These are phyloP conservation scores for Premnoplex brunnescens DNA, from an alignment of 2,797 vertebrate genomes.

Conservation along the genomic window DNA sequence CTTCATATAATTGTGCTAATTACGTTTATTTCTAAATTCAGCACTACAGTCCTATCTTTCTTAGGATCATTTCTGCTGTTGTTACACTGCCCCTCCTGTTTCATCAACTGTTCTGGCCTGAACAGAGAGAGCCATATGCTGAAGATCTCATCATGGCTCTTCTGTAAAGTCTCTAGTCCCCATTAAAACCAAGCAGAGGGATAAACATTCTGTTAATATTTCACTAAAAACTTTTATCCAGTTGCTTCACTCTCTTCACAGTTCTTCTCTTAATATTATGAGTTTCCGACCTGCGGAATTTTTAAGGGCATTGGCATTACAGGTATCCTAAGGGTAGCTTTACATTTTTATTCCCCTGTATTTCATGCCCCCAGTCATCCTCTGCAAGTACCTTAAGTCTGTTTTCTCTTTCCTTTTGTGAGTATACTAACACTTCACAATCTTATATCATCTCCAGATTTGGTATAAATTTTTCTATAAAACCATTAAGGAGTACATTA, in stretches of 20 bases:
- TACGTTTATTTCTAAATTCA: neutral
- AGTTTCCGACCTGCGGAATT: neutral
- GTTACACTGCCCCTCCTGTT: neutral
- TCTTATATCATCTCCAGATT: neutral
- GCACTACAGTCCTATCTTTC: neutral
- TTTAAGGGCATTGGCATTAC: neutral
- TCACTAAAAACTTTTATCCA: neutral
- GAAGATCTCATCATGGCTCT: fast-evolving
- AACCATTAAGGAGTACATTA: neutral
- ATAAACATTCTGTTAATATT: neutral
- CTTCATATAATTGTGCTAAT: neutral
- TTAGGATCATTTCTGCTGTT: neutral
- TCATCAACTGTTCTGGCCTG: neutral
- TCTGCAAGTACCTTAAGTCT: neutral
- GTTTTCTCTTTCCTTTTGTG: neutral
- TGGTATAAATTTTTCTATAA: neutral
- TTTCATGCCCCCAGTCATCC: neutral
- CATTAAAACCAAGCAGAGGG: neutral
- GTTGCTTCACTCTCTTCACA: neutral
- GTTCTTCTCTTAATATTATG: neutral
- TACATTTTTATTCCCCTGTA: neutral
- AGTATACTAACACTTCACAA: neutral
- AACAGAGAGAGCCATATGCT: neutral
- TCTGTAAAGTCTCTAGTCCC: neutral
- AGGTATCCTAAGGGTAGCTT: neutral